Conservation (phyloP, 2,888 invertebrate genomes). For the Torymus texanus region DNA sequence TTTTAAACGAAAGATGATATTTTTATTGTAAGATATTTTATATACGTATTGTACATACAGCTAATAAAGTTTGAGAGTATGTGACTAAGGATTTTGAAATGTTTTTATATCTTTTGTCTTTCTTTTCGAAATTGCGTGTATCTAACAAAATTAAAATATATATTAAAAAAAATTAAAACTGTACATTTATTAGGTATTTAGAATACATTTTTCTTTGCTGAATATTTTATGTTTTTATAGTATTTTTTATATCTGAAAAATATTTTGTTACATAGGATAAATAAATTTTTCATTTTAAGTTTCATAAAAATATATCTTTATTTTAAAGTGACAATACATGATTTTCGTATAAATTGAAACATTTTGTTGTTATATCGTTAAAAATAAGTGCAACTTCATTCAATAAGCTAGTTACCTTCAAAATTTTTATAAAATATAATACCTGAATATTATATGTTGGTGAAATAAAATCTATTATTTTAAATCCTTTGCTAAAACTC, state of each 20-base stretch:
- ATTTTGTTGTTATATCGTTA: not conserved
- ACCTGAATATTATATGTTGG: constrained; percentile 1
- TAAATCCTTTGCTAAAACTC: constrained; percentile 9
- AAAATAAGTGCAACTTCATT: no score
- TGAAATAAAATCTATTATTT: constrained; percentile 24
- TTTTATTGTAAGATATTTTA: constrained; percentile 43
- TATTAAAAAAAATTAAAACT: no score
- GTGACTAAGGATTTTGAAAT: no score
- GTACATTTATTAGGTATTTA: no score
- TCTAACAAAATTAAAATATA: no score
- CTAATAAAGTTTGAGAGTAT: constrained; percentile 22
- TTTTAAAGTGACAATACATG: constrained; percentile 33
- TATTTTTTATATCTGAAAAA: not conserved
- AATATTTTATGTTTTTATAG: no score
- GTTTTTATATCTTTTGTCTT: no score
- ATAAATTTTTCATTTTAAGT: not conserved
- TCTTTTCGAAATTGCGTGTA: no score
- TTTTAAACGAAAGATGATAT: constrained; percentile 24
- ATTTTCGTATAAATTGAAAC: constrained; percentile 27
- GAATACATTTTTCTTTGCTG: no score
- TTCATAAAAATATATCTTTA: constrained; percentile 48
- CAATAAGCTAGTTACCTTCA: not conserved
- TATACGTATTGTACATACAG: constrained; percentile 30
- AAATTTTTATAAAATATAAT: constrained; percentile 37
- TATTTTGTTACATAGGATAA: not conserved